phyloP scores from a whole-genome alignment of 2,888 invertebrate species.

The Nephrotoma flavescens region DNA sequence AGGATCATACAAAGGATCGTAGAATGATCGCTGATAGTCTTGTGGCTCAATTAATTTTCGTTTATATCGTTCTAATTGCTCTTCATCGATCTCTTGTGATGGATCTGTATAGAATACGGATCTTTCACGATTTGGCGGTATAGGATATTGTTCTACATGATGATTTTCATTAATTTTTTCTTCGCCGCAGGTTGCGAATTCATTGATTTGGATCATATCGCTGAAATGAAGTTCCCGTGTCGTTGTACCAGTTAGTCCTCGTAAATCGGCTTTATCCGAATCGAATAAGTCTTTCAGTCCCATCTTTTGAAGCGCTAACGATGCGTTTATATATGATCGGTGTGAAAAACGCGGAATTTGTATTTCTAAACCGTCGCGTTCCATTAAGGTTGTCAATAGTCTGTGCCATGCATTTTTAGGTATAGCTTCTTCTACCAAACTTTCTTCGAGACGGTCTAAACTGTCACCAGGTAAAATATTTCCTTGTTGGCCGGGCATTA shows the following conservation, averaged over 20 bases:
- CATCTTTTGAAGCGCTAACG: conserved; percentile 62
- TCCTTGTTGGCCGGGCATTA: conserved; percentile 77
- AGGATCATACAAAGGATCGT: conserved; percentile 44
- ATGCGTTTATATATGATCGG: conserved; percentile 67
- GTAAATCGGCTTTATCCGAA: conserved; percentile 60
- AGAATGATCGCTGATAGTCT: conserved; percentile 52
- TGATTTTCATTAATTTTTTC: conserved; percentile 55
- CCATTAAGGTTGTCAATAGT: conserved; percentile 55
- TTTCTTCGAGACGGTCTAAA: conserved; percentile 54
- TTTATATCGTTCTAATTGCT: conserved; percentile 2
- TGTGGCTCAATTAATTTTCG: conserved; percentile 30
- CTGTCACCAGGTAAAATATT: conserved; percentile 66
- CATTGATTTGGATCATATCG: conserved; percentile 68
- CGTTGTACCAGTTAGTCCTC: conserved; percentile 62
- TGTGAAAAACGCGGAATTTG: conserved; percentile 76
- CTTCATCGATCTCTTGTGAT: conserved; percentile 8
- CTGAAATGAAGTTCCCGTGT: conserved; percentile 69
- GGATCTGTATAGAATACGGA: conserved; percentile 23
- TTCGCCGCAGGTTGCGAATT: conserved; percentile 73
- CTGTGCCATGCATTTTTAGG: conserved; percentile 58
- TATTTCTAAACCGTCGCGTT: conserved; percentile 61
- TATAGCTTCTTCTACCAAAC: conserved; percentile 49
- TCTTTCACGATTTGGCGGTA: conserved; percentile 43
- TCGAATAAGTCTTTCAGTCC: conserved; percentile 68
- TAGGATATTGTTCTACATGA: conserved; percentile 69